Conservation (phyloP, 1,140 invertebrate species). For the Drosophila obscura region DNA sequence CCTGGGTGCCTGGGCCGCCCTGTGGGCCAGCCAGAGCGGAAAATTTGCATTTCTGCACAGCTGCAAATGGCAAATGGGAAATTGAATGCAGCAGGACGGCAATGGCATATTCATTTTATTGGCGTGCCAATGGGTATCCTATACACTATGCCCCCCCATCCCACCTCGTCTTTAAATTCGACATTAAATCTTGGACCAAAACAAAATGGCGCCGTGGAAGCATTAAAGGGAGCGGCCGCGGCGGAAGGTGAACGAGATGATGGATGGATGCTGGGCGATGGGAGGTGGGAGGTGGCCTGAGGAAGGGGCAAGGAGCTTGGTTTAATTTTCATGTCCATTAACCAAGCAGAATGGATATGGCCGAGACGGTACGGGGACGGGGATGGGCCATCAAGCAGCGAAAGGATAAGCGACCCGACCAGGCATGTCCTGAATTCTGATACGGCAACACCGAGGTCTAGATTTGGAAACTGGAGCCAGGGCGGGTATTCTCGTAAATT, state of each 20-base stretch:
- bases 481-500: conserved; percentile 60
- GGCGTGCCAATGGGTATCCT: conserved; percentile 10
- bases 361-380: neutral
- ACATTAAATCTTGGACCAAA: conserved; percentile 38
- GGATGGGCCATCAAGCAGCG: conserved; percentile 39
- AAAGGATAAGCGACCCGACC: conserved; percentile 68
- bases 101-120: conserved; percentile 69
- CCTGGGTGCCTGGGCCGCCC: conserved; percentile 13
- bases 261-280: conserved; percentile 6
- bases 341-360: conserved; percentile 74
- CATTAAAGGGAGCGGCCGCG: conserved; percentile 18
- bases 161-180: conserved; percentile 16
- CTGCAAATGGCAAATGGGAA: conserved; percentile 57
- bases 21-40: conserved; percentile 6
- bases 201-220: conserved; percentile 61
- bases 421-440: conserved; percentile 60
- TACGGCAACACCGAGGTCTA: conserved; percentile 34
- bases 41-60: conserved; percentile 74
- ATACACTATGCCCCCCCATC: neutral
- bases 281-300: neutral
- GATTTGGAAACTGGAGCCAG: conserved; percentile 68
- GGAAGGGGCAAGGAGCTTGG: conserved; percentile 8
- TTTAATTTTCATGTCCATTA: conserved; percentile 84
- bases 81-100: conserved; percentile 38
- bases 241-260: conserved; percentile 13